Percentiles rank a stretch among this genome's conserved stretches.
These are phyloP conservation scores for Saccopteryx bilineata DNA, from an alignment of 2,113 vertebrate genomes.

Conservation along the genomic window DNA sequence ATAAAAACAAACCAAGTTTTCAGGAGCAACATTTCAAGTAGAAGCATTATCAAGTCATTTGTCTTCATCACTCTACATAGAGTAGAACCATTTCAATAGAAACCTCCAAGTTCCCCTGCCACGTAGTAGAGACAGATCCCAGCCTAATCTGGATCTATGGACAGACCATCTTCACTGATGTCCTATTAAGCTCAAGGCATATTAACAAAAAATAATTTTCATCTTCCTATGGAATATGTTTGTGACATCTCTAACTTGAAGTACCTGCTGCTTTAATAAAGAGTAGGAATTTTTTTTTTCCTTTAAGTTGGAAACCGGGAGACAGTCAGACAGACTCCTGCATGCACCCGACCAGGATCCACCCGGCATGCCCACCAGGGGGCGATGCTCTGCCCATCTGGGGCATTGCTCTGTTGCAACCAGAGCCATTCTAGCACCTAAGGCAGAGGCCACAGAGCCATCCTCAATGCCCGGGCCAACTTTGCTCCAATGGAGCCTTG, in stretches of 20 bases:
- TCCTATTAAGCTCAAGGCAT: not conserved
- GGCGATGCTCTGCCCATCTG: too few relatives aligned
- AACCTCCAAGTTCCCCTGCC: not conserved
- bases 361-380: too few relatives aligned
- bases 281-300: not conserved
- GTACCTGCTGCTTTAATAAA: constrained; percentile 18
- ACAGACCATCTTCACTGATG: not conserved
- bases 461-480: too few relatives aligned
- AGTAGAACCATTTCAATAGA: not conserved
- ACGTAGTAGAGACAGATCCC: not conserved
- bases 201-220: not conserved
- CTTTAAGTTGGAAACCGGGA: too few relatives aligned
- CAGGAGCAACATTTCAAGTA: not conserved
- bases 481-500: too few relatives aligned
- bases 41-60: not conserved
- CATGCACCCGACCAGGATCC: too few relatives aligned
- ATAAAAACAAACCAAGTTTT: constrained; percentile 20
- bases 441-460: too few relatives aligned
- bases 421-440: too few relatives aligned
- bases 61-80: not conserved
- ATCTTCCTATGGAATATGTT: constrained; percentile 15
- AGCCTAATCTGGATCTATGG: not conserved
- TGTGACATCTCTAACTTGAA: constrained; percentile 44
- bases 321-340: too few relatives aligned
- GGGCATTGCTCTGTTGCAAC: too few relatives aligned